phyloP scores from a whole-genome alignment of 2,797 vertebrate genomes.

The Lepilemur ruficaudatus region DNA sequence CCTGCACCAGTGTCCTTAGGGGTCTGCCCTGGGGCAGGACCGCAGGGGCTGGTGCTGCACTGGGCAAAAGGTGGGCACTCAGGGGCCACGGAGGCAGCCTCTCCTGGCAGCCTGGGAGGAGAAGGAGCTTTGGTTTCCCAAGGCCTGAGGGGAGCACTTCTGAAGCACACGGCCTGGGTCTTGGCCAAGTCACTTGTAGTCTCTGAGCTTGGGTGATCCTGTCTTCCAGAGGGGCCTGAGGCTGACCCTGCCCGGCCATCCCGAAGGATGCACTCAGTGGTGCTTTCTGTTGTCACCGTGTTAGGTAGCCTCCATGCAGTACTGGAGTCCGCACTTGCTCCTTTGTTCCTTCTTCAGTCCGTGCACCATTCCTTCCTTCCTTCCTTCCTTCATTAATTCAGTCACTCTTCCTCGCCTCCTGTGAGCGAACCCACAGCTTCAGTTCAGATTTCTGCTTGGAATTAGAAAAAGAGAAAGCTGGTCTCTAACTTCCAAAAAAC shows the following conservation, averaged over 20 bases:
- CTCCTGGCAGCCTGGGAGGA: neutral
- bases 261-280: accelerated
- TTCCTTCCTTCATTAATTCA: neutral
- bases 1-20: neutral
- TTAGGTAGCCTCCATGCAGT: accelerated
- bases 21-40: neutral
- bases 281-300: accelerated
- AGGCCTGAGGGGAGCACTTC: neutral
- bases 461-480: neutral
- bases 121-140: neutral
- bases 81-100: too few relatives aligned
- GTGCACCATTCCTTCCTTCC: neutral
- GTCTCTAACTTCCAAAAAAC: neutral
- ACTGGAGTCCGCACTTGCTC: neutral
- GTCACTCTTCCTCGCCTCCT: neutral
- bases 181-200: neutral
- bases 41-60: neutral
- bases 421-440: neutral
- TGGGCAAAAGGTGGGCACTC: neutral
- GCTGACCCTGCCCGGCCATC: neutral
- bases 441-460: neutral
- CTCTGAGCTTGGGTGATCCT: neutral
- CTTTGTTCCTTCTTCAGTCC: neutral
- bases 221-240: neutral
- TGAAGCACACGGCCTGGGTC: neutral